Percentiles rank a stretch among this genome's conserved stretches.
phyloP scores from a whole-genome alignment of 2,797 vertebrate genomes.

The Micropoecilia bifurca region DNA sequence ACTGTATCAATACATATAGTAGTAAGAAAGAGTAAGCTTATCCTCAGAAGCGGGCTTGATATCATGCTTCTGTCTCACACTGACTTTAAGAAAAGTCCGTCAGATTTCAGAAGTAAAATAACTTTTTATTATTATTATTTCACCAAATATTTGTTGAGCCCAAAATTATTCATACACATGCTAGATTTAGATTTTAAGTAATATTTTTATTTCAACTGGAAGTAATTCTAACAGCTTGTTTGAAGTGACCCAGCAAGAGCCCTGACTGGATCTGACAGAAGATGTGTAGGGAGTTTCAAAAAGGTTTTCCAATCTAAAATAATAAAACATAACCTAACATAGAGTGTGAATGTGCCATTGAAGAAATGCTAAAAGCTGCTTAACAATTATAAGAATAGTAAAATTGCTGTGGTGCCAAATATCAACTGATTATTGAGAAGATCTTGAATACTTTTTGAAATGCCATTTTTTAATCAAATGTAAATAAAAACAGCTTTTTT shows the following conservation, averaged over 20 bases:
- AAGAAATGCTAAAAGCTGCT: neutral
- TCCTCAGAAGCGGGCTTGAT: neutral
- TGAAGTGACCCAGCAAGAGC: neutral
- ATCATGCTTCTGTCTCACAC: neutral
- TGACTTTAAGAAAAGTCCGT: neutral
- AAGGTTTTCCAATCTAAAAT: neutral
- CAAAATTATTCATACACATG: neutral
- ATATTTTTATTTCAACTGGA: neutral
- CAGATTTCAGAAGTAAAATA: neutral
- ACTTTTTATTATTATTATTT: neutral
- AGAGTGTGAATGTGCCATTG: neutral
- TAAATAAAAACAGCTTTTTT: neutral
- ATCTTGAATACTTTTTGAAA: neutral
- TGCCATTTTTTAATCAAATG: neutral
- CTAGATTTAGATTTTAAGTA: neutral
- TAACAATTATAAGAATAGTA: neutral
- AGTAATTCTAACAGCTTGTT: neutral
- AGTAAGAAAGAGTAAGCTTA: neutral
- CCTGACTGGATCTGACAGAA: neutral
- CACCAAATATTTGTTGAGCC: neutral
- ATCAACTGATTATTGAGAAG: neutral
- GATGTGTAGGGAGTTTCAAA: neutral
- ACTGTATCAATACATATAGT: neutral
- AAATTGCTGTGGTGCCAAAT: neutral
- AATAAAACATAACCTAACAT: neutral